Conservation (phyloP, 2,797 vertebrate species). For the Cheracebus regulus region DNA sequence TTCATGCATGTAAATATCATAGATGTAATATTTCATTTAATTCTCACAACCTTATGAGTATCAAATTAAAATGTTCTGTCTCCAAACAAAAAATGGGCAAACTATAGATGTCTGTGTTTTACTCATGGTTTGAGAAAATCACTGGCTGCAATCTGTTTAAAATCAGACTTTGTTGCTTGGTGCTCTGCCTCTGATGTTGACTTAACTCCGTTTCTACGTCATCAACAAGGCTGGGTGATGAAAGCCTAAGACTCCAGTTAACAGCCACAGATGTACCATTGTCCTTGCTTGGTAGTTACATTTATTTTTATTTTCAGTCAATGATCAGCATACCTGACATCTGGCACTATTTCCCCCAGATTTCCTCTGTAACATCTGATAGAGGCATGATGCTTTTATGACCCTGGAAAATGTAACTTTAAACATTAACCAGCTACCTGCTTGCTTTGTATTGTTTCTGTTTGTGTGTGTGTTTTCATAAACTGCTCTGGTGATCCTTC, state of each 20-base stretch:
- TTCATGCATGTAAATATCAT: not conserved
- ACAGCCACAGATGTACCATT: not conserved
- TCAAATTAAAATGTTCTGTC: not conserved
- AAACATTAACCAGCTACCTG: not conserved
- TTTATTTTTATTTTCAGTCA: constrained; percentile 20
- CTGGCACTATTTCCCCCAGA: not conserved
- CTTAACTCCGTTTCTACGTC: not conserved
- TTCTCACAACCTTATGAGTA: not conserved
- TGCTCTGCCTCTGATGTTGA: not conserved
- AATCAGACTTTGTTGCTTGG: constrained; percentile 15
- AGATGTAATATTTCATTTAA: constrained; percentile 15
- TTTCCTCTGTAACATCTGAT: not conserved
- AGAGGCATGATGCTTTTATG: not conserved
- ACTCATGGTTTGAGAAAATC: not conserved
- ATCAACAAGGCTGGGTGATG: not conserved
- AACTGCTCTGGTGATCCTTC: not conserved
- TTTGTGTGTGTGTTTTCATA: not conserved
- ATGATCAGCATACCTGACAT: not conserved
- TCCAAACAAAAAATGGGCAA: not conserved
- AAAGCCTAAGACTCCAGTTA: not conserved
- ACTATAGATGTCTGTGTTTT: not conserved
- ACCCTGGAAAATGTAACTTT: not conserved
- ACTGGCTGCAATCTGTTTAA: not conserved
- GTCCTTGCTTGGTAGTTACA: not conserved
- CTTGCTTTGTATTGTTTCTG: not conserved